Percentiles rank a stretch among this genome's conserved stretches.
Evolutionary conservation across 2,888 invertebrate genomes (phyloP).

Genomic region (Amaurobius ferox): DNA sequence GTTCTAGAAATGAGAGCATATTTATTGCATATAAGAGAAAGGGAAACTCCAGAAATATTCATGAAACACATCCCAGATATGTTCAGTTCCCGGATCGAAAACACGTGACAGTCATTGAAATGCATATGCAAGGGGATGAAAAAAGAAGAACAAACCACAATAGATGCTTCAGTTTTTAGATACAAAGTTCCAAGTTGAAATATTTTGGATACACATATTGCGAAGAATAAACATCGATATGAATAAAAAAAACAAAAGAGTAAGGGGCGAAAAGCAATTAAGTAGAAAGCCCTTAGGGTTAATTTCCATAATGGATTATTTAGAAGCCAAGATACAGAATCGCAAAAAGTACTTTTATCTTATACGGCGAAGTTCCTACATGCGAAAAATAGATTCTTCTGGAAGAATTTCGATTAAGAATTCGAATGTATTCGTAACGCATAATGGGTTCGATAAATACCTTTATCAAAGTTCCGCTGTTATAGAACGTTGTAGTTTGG

Average conservation of each 20-base stretch:
- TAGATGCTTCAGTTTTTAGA: too few relatives aligned
- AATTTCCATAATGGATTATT: constrained; percentile 50
- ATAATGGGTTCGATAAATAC: background rate
- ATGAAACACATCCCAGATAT: too few relatives aligned
- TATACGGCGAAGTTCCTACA: background rate
- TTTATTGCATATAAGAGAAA: too few relatives aligned
- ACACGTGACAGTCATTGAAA: too few relatives aligned
- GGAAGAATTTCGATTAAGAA: constrained; percentile 11
- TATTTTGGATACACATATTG: too few relatives aligned
- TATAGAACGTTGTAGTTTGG: background rate
- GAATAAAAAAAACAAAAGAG: background rate
- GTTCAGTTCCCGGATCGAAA: too few relatives aligned
- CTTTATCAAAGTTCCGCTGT: background rate
- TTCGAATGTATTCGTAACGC: background rate
- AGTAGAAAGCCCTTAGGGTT: constrained; percentile 41
- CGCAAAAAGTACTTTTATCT: background rate
- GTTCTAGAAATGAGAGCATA: too few relatives aligned
- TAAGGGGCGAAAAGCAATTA: constrained; percentile 27
- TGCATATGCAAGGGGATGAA: too few relatives aligned
- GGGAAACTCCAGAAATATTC: too few relatives aligned
- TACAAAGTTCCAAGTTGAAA: too few relatives aligned
- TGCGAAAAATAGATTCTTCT: background rate
- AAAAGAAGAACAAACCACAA: too few relatives aligned
- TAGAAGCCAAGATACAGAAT: constrained; percentile 17
- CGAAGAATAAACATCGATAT: background rate